Base-by-base conservation (phyloP, 1,140 invertebrate genomes). In the Drosophila serrata region DNA sequence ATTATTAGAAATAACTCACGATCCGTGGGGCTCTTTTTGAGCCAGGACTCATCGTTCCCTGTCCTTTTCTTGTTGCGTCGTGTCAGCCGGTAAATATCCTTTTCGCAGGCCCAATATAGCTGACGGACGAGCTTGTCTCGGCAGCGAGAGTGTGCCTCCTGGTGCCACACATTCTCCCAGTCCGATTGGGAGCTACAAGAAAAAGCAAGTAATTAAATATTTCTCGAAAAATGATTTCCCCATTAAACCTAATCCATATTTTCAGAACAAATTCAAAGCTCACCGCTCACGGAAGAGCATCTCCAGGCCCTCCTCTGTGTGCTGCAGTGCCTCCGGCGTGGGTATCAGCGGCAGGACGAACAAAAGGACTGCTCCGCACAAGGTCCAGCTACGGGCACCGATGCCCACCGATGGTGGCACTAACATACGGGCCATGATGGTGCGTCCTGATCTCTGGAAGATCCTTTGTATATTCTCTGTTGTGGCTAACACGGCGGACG, bases 61-160 rank as follows among this genome's bases (percentile, higher is more conserved):
- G 56, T 63, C 3, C 82, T 67, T 43, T 91, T 90, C 4, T 90
- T 84, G 72, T 92, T 93, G 75, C 93, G 91, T 63, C 93, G 85
- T n/a, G 92, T 94, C 62, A 94, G 68, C 8, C 94, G 88, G 75
- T 95, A 95, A 59, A 95, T 94, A 74, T 95, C 94, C 82, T 95
- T 95, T 72, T 94, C 93, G 73, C 94, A 95, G 24, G 94, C 94
- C 94, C 94, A 95, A 59, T 93, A 94, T 43, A 95, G 91, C 68
- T 95, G 94, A 11, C 92, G 91, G 9, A 94, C 79, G 12, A 95
- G 85, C 61, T 94, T 93, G 64, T 94, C 93, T 2, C 94, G 93
- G 81, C 94, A 95, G 11, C 94, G 92, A 6, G 93, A 92, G 75
- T 94, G 94, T 40, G 93, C 93, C 81, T 95, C 94, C 48, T 92